Conservation (phyloP, 2,888 invertebrate genomes). For the Balanococcus diminutus region DNA sequence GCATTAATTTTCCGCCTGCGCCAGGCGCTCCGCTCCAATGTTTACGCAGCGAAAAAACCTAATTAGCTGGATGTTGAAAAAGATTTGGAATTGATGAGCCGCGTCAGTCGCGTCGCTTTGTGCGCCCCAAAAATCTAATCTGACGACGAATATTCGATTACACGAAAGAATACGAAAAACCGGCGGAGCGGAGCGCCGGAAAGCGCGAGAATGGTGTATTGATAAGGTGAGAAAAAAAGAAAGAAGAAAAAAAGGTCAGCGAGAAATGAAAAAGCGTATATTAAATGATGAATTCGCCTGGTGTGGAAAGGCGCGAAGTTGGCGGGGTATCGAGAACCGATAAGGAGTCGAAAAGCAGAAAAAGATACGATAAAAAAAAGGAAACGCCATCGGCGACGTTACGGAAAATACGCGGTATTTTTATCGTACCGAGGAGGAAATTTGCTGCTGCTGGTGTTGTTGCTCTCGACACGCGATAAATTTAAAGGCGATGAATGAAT, state of each 20-base stretch:
- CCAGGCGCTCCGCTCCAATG: background rate
- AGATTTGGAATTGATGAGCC: background rate
- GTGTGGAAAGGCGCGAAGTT: background rate
- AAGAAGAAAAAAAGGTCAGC: background rate
- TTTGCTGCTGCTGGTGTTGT: background rate
- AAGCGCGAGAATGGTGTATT: background rate
- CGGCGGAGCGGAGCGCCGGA: background rate
- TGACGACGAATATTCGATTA: background rate
- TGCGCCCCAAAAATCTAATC: background rate
- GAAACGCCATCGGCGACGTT: constrained; percentile 9
- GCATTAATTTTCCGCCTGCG: background rate
- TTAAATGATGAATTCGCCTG: constrained; percentile 4
- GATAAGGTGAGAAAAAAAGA: background rate
- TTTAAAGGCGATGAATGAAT: background rate
- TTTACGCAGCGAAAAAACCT: background rate
- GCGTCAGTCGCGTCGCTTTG: background rate
- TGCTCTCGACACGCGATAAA: background rate
- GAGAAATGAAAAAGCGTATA: constrained; percentile 1
- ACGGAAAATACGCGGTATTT: constrained; percentile 11
- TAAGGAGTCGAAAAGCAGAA: background rate
- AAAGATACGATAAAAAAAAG: constrained; percentile 11
- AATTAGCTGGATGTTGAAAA: background rate
- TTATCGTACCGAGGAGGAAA: background rate
- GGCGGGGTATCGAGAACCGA: background rate
- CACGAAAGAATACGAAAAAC: background rate